Base-by-base conservation (phyloP, 2,797 vertebrate genomes). In the Spea hammondii region DNA sequence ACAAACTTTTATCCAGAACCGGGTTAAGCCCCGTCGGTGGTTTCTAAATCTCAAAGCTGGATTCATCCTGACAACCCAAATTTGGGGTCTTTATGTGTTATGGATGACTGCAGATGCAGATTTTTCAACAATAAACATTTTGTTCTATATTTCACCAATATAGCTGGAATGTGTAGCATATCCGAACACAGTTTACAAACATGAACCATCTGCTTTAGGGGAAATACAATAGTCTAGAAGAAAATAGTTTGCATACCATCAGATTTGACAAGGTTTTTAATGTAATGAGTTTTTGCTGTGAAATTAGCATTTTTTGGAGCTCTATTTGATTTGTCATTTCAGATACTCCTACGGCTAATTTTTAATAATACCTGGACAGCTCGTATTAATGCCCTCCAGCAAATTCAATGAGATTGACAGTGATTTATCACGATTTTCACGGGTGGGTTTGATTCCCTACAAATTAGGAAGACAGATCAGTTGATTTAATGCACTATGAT, bases 291-390 rank as follows among this genome's bases (percentile, higher is more conserved):
- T 72, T 60, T 60, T 14, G 8, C 51, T 60, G 70, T 14, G 55
- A 72, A 12, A 12, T 57, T 72, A 72, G 47, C 54, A 72, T 72
- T 62, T 62, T 48, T 46, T 6, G 6, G 47, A 32, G 32, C n/a
- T 59, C 51, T 59, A 44, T 70, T 70, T 70, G 57, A 70, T 77
- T 65, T 78, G 68, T 78, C 68, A 78, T 70, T 71, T 53, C 68
- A 70, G 68, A 53, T 44, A 70, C 76, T 55, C 67, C 76, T 49
- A 51, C 55, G 49, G 55, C 70, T 72, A 72, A 72, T 72, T 72
- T 57, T 47, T 55, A 72, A 70, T 54, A 77, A 64, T 54, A 49
- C 57, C 68, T 55, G 76, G 76, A 46, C 68, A 71, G 68, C 57
- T 53, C 44, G 70, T 70, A 70, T 32, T 71, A 78, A 65, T 71